Evolutionary conservation across 2,888 invertebrate genomes (phyloP).

Genomic region (Desoria tigrina): DNA sequence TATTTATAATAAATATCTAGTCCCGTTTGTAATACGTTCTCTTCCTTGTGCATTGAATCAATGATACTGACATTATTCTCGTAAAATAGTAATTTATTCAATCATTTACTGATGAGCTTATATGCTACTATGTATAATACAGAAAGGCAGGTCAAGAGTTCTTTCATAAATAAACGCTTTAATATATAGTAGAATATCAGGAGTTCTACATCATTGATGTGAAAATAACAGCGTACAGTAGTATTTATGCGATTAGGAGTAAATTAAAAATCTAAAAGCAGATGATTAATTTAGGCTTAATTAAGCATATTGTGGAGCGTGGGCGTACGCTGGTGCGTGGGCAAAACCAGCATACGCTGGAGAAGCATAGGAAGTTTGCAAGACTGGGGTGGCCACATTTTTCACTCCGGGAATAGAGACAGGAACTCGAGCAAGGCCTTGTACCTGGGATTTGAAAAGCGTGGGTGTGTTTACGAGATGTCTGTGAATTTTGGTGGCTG

Average conservation of each 20-base stretch:
- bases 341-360: constrained; percentile 23
- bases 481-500: constrained; percentile 63
- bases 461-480: constrained; percentile 64
- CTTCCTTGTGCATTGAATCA: too few species aligned
- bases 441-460: constrained; percentile 59
- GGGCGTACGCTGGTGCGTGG: constrained; percentile 20
- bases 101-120: too few species aligned
- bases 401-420: constrained; percentile 50
- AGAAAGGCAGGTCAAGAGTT: background rate
- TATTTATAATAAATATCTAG: too few species aligned
- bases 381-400: constrained; percentile 50
- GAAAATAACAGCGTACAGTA: background rate
- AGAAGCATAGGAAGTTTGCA: constrained; percentile 42
- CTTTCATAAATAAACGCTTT: background rate
- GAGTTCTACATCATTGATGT: too few species aligned
- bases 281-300: background rate
- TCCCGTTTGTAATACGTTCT: too few species aligned
- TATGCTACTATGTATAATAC: too few species aligned
- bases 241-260: background rate
- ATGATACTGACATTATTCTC: too few species aligned
- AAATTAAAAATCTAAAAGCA: background rate
- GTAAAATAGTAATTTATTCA: too few species aligned
- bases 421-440: constrained; percentile 58
- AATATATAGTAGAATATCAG: too few species aligned
- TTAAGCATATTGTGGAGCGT: constrained; percentile 14